Percentiles rank a stretch among this genome's conserved stretches.
phyloP scores from a whole-genome alignment of 2,888 invertebrate species.

The Cataglyphis albicans region DNA sequence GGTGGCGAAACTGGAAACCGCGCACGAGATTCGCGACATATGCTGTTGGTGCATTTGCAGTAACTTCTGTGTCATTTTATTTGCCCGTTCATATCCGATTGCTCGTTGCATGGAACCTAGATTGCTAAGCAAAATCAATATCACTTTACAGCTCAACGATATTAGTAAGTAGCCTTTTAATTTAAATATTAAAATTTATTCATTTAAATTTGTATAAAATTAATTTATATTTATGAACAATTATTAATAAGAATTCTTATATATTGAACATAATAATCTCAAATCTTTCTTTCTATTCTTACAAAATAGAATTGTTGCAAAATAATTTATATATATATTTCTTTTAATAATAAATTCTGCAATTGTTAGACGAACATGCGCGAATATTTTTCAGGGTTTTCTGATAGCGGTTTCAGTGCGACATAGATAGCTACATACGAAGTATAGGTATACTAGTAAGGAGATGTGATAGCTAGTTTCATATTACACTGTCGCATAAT shows the following conservation, averaged over 20 bases:
- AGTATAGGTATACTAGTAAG: slow-evolving; percentile 6
- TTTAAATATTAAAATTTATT: not conserved
- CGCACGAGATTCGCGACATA: slow-evolving; percentile 52
- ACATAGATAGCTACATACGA: slow-evolving; percentile 13
- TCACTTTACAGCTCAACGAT: not conserved
- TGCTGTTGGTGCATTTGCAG: slow-evolving; percentile 41
- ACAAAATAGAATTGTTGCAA: slow-evolving; percentile 10
- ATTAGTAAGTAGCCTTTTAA: not conserved
- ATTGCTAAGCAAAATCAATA: slow-evolving; percentile 4
- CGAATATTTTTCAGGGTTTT: slow-evolving; percentile 9
- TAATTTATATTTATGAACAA: not conserved
- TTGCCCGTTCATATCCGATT: slow-evolving; percentile 13
- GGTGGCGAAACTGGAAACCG: slow-evolving; percentile 48
- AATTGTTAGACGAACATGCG: slow-evolving; percentile 12
- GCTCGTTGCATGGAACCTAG: slow-evolving; percentile 21
- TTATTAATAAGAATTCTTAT: not conserved
- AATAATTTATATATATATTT: not conserved
- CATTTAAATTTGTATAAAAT: not conserved
- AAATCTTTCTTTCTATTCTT: slow-evolving; percentile 15
- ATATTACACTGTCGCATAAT: slow-evolving; percentile 48
- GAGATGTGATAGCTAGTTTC: slow-evolving; percentile 48
- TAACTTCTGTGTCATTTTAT: slow-evolving; percentile 31
- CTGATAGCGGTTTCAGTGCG: slow-evolving; percentile 38
- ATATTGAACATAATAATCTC: not conserved
- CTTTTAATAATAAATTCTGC: not conserved